Percentiles rank a stretch among this genome's conserved stretches.
Evolutionary conservation across 2,113 vertebrate species (phyloP).

Genomic region (Otolemur garnettii): DNA sequence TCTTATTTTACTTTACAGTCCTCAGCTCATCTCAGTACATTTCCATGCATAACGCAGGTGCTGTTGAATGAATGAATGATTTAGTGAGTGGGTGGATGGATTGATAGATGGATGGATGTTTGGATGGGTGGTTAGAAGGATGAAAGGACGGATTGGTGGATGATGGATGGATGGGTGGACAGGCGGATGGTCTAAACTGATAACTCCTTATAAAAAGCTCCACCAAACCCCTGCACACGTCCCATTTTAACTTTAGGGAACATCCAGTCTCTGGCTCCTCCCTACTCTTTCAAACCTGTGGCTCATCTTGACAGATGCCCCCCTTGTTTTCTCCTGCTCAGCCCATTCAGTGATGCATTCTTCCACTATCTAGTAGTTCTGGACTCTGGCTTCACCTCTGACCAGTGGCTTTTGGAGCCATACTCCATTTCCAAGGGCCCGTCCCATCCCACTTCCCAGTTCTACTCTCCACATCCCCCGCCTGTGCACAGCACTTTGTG

Average conservation of each 20-base stretch:
- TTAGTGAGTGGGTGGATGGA: not conserved
- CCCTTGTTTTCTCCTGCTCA: not conserved
- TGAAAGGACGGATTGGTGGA: not conserved
- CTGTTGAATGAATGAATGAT: not conserved
- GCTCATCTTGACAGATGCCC: conserved; percentile 7
- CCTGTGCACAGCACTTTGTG: conserved; percentile 58
- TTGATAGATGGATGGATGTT: not conserved
- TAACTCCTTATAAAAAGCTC: conserved; percentile 2
- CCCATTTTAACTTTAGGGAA: not conserved
- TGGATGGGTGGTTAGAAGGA: not conserved
- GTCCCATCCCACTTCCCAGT: conserved; percentile 34
- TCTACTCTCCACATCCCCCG: conserved; percentile 41
- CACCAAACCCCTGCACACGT: not conserved
- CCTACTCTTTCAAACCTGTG: not conserved
- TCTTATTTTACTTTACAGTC: not conserved
- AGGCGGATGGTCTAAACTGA: not conserved
- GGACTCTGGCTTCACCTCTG: not conserved
- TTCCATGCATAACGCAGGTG: not conserved
- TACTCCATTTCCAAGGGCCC: not conserved
- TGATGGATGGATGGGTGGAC: no score
- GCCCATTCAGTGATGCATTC: not conserved
- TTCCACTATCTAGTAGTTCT: not conserved
- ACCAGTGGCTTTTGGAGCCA: not conserved
- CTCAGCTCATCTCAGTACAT: not conserved
- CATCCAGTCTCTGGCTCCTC: not conserved